A percentile compares a stretch with the other conserved stretches of the same genome.
phyloP scores from a whole-genome alignment of 53 echinoderm and acorn worm genomes.

The Arbacia lixula region DNA sequence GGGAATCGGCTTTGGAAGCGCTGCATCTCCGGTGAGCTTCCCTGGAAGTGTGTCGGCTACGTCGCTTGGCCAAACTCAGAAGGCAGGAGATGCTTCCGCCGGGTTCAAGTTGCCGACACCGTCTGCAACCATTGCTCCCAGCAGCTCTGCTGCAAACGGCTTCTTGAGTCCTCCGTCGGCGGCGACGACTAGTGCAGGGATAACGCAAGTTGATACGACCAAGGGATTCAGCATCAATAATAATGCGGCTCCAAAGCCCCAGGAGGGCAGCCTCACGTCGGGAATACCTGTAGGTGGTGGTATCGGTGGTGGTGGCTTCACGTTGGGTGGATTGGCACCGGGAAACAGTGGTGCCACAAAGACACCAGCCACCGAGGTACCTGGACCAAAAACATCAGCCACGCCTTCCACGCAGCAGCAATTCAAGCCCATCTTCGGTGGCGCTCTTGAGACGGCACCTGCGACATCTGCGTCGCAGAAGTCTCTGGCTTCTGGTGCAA shows the following conservation, averaged over 20 bases:
- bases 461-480: neutral
- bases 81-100: neutral
- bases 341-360: neutral
- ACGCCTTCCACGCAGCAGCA: slow-evolving; percentile 1
- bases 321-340: neutral
- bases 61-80: neutral
- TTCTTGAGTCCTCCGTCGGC: neutral
- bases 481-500: neutral
- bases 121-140: neutral
- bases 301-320: slow-evolving; percentile 23
- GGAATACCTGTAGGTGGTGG: no score
- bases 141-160: neutral
- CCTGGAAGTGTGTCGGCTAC: slow-evolving; percentile 4
- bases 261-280: no score
- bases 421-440: slow-evolving; percentile 38
- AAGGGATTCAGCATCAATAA: no score
- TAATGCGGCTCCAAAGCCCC: no score
- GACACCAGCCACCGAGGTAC: neutral
- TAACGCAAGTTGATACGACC: neutral
- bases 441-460: neutral
- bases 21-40: neutral
- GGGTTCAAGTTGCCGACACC: slow-evolving; percentile 3
- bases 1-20: neutral
- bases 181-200: neutral
- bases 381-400: neutral